Percentiles rank a stretch among this genome's conserved stretches.
Evolutionary conservation across 2,113 vertebrate species (phyloP).

Genomic region (Ammodytes dubius): DNA sequence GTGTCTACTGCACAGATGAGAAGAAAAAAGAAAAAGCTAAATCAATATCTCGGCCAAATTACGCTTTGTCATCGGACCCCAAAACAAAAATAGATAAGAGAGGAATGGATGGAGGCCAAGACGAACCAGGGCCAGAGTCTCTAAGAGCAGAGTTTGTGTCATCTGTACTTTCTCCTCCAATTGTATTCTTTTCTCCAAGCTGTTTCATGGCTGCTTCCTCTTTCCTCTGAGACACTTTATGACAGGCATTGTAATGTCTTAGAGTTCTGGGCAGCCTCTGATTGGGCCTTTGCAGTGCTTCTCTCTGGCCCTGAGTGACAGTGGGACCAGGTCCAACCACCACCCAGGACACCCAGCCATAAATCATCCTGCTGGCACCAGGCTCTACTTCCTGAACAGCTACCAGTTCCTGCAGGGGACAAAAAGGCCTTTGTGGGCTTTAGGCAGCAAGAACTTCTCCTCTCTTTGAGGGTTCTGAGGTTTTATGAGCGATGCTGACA

Average conservation of each 20-base stretch:
- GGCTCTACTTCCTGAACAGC: conserved; percentile 90
- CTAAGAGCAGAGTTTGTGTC: conserved; percentile 90
- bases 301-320: conserved; percentile 94
- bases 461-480: conserved; percentile 71
- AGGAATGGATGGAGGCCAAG: conserved; percentile 79
- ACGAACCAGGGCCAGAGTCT: conserved; percentile 85
- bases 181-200: conserved; percentile 89
- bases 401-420: conserved; percentile 89
- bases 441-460: conserved; percentile 79
- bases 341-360: conserved; percentile 95
- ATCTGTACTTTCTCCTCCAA: conserved; percentile 93
- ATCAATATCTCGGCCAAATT: conserved; percentile 92
- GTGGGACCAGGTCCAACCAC: conserved; percentile 95
- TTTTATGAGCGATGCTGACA: conserved; percentile 79
- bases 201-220: conserved; percentile 88
- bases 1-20: conserved; percentile 92
- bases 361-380: conserved; percentile 96
- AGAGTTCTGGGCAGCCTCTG: conserved; percentile 89
- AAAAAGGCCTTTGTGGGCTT: conserved; percentile 92
- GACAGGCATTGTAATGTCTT: conserved; percentile 96
- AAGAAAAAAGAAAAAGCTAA: conserved; percentile 78
- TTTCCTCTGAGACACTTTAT: conserved; percentile 92
- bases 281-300: conserved; percentile 86
- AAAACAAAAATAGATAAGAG: conserved; percentile 87
- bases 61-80: conserved; percentile 88